Evolutionary conservation across 2,113 vertebrate genomes (phyloP), one percentile per base, ranked within the genome.

Genomic region (Himantopus leucocephalus): DNA sequence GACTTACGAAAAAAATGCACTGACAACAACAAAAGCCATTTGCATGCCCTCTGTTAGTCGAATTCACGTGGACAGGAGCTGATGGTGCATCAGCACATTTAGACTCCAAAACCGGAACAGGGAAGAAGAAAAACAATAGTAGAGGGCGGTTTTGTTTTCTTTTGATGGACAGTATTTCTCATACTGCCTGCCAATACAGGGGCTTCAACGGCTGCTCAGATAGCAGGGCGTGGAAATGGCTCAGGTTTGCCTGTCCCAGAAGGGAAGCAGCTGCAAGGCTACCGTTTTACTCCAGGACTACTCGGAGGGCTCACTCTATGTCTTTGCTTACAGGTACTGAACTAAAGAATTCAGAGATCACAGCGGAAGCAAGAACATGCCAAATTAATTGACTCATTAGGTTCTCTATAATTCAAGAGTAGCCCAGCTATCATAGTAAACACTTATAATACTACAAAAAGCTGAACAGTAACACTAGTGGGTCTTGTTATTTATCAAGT

Each of bases 201-300:
- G 23, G 21, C 37, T 84, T 24, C 86, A 52, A 26, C 59, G 53
- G 53, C 78, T 73, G 48, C 27, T 45, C 26, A 7, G 41, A 23
- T 2, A 27, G 50, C 13, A 43, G 26, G 23, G 30, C 3, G 5
- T 0, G 27, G 53, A 29, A 32, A 5, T 2, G 21, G 30, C 37
- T 64, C 34, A 32, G 63, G 9, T 18, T 30, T 78, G 41, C 53
- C 47, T 62, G 9, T 39, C 58, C 43, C 62, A 18, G 19, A 41
- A 27, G 26, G 47, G 56, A 4, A 78, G 29, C 50, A 5, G 14
- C 56, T 55, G 11, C 66, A 58, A 77, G 23, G 72, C 29, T 39
- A 24, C 27, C 32, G 3, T 14, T 58, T 24, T 43, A n/a, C 23
- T 52, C 29, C 55, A 70, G 74, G 24, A 58, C 12, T 48, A 24